phyloP scores from a whole-genome alignment of 2,797 vertebrate species.

The Hippopotamyrus pictus region DNA sequence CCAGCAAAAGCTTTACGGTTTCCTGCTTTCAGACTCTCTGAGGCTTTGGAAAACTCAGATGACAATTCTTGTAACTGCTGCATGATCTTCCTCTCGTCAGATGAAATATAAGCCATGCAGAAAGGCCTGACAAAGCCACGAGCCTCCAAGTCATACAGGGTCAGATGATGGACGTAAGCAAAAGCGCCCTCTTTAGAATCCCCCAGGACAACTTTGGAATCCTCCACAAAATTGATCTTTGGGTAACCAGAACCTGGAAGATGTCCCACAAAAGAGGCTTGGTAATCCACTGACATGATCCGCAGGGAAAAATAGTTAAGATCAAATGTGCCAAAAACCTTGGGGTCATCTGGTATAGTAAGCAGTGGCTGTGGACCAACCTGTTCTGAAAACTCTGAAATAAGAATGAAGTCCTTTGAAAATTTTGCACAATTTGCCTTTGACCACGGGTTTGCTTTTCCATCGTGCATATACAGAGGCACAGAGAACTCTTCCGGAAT shows the following conservation, averaged over 20 bases:
- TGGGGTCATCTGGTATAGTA: slow-evolving; percentile 85
- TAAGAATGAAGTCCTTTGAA: slow-evolving; percentile 92
- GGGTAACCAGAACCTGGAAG: slow-evolving; percentile 90
- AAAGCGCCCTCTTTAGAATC: slow-evolving; percentile 97
- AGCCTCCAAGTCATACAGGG: slow-evolving; percentile 91
- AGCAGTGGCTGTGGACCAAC: slow-evolving; percentile 95
- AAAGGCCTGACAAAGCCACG: slow-evolving; percentile 92
- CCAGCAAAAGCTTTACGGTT: slow-evolving; percentile 89
- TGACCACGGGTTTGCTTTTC: slow-evolving; percentile 85
- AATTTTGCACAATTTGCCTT: slow-evolving; percentile 87
- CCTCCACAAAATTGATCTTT: slow-evolving; percentile 94
- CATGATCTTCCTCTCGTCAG: slow-evolving; percentile 97
- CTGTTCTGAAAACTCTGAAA: slow-evolving; percentile 97
- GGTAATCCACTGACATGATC: slow-evolving; percentile 99
- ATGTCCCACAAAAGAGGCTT: slow-evolving; percentile 93
- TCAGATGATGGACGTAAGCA: slow-evolving; percentile 93
- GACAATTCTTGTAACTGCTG: slow-evolving; percentile 90
- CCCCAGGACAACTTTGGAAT: slow-evolving; percentile 91
- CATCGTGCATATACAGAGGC: slow-evolving; percentile 74
- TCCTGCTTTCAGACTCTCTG: slow-evolving; percentile 86
- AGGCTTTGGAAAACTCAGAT: slow-evolving; percentile 83
- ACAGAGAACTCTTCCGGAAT: slow-evolving; percentile 90
- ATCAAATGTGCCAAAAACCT: slow-evolving; percentile 87
- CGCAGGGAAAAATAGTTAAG: slow-evolving; percentile 97
- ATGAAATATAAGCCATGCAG: slow-evolving; percentile 95